A percentile compares a stretch with the other conserved stretches of the same genome.
phyloP scores from a whole-genome alignment of 2,797 vertebrate species.

The Fistularia commersonii region DNA sequence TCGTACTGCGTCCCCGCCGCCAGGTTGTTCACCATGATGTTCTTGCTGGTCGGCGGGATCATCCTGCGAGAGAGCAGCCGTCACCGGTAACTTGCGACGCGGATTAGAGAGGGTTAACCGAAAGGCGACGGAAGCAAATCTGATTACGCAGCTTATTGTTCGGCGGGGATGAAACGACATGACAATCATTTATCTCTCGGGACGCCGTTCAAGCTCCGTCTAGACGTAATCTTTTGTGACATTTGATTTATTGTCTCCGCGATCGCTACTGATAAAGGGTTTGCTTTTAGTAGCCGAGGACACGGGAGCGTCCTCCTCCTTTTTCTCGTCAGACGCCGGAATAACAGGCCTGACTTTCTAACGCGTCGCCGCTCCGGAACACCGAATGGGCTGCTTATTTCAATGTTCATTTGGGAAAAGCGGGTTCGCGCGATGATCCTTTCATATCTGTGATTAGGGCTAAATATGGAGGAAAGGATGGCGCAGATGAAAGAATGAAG shows the following conservation, averaged over 20 bases:
- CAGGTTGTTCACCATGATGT: conserved; percentile 95
- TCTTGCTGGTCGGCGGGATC: conserved; percentile 96
- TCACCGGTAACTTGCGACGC: conserved; percentile 16
- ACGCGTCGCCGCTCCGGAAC: conserved; percentile 12
- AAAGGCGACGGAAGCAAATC: conserved; percentile 46
- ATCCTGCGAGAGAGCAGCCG: conserved; percentile 75
- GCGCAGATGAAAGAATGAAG: conserved; percentile 44
- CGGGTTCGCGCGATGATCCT: conserved; percentile 7
- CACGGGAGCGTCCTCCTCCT: not conserved
- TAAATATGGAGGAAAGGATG: conserved; percentile 25
- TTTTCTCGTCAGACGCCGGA: conserved; percentile 19
- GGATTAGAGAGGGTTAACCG: conserved; percentile 42
- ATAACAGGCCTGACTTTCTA: conserved; percentile 16
- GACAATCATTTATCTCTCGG: conserved; percentile 53
- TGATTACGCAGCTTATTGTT: conserved; percentile 59
- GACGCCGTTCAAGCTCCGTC: conserved; percentile 44
- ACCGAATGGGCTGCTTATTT: conserved; percentile 33
- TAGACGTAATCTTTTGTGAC: conserved; percentile 44
- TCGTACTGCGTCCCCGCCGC: conserved; percentile 91
- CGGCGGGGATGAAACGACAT: conserved; percentile 44
- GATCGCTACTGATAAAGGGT: conserved; percentile 39
- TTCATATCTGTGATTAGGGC: conserved; percentile 39
- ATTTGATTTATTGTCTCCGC: conserved; percentile 48
- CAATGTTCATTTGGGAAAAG: conserved; percentile 18
- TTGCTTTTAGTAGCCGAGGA: conserved; percentile 23